Evolutionary conservation across 2,797 vertebrate species (phyloP).

Genomic region (Anguilla anguilla): DNA sequence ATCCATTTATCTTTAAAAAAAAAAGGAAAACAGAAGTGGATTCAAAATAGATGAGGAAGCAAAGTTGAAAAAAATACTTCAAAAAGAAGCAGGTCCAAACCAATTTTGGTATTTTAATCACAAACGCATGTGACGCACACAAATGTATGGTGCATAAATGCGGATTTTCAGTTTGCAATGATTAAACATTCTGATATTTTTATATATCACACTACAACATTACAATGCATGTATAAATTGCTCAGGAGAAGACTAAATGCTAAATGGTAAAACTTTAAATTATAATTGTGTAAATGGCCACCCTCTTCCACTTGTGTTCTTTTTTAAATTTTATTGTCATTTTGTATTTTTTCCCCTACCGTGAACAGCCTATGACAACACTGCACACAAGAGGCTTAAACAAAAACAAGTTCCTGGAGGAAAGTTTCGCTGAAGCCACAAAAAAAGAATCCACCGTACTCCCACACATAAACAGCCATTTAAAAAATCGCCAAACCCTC

Average conservation of each 20-base stretch:
- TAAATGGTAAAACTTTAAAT: background rate
- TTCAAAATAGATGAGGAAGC: background rate
- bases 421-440: conserved; percentile 25
- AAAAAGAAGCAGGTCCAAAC: background rate
- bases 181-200: too few relatives aligned
- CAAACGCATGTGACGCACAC: too few relatives aligned
- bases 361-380: background rate
- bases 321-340: background rate
- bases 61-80: background rate
- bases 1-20: background rate
- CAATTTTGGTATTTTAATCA: background rate
- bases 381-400: background rate
- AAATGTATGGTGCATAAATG: too few relatives aligned
- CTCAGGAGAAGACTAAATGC: too few relatives aligned
- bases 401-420: conserved; percentile 8
- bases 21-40: background rate
- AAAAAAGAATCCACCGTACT: conserved; percentile 19
- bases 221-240: background rate
- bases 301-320: background rate
- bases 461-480: conserved; percentile 15
- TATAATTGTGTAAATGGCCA: background rate
- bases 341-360: background rate
- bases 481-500: conserved; percentile 11
- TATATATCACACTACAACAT: too few relatives aligned
- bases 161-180: too few relatives aligned